Evolutionary conservation across 2,797 vertebrate species (phyloP).

Genomic region (Xerus rutilus): DNA sequence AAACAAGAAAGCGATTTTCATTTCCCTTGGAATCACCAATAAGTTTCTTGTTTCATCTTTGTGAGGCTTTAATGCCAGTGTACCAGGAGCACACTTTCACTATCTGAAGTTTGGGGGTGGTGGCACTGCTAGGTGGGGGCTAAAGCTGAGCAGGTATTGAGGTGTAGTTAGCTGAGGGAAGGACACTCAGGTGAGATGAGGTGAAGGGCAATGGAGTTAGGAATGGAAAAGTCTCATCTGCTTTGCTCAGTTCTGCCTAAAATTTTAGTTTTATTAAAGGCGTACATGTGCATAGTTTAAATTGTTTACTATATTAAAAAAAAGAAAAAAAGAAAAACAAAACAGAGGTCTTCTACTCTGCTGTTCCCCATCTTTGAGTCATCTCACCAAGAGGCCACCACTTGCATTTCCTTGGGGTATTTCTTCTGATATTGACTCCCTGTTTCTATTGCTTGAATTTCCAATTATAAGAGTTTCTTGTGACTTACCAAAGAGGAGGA

Average conservation of each 20-base stretch:
- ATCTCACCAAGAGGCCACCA: not conserved
- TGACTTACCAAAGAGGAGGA: not conserved
- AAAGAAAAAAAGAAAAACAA: not conserved
- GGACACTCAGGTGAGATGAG: not conserved
- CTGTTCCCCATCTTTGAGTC: too few species aligned
- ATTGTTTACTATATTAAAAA: not conserved
- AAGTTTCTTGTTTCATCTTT: not conserved
- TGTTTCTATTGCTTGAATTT: not conserved
- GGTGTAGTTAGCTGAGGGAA: not conserved
- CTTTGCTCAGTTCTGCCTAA: not conserved
- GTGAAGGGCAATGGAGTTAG: not conserved
- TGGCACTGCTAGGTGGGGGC: not conserved
- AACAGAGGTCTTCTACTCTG: fast-evolving
- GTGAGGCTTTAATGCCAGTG: not conserved
- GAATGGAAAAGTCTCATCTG: not conserved
- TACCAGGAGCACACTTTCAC: not conserved
- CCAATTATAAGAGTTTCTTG: not conserved
- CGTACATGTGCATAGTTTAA: too few species aligned
- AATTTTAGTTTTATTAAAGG: not conserved
- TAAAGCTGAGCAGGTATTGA: not conserved
- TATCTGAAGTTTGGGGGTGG: not conserved
- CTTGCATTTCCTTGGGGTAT: not conserved
- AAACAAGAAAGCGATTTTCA: not conserved
- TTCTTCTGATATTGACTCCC: not conserved
- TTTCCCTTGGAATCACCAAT: not conserved